Base-by-base conservation (phyloP, 2,888 invertebrate species). In the Thumatha senex region DNA sequence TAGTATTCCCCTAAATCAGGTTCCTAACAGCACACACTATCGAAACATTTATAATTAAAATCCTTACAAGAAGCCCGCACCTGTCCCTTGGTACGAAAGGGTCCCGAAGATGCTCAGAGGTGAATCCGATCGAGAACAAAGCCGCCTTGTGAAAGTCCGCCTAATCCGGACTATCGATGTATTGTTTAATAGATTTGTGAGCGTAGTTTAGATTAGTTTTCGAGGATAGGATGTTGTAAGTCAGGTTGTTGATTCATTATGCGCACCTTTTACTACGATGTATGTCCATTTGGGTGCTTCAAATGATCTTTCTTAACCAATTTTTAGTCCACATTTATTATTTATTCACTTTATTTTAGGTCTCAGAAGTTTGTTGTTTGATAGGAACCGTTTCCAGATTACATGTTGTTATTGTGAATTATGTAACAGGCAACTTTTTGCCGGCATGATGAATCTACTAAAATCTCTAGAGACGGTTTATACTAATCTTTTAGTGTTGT, bases 31-130 rank as follows among this genome's bases (percentile, higher is more conserved):
- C 68, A 68, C 71, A 76, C 63, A 78, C 78, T 85, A 89, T 87
- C 81, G 84, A 80, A 82, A 80, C 82, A 87, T 89, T 84, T 88
- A 86, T 90, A 89, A 90, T 90, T 89, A 89, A 89, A 88, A 85
- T 80, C 84, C 77, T 63, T 69, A 67, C 62, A 77, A 82, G 81
- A 82, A 84, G 82, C 79, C 83, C 83, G 78, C 84, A 87, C 87
- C 86, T 88, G 86, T 86, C 89, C 88, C 86, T 74, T 51, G 78
- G 80, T 50, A 67, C 58, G 57, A 36, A 45, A 52, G 52, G 52
- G 48, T 45, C 38, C 29, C 40, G 13, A 45, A 53, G 52, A 53
- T 48, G 52, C 45, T 45, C 52, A 48, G 29, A 48, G 52, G 52
- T 53, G 48, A 14, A 53, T 48, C 74, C 78, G 74, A 80, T 81